Evolutionary conservation across 2,888 invertebrate genomes (phyloP).

Genomic region (Limnephilus marmoratus): DNA sequence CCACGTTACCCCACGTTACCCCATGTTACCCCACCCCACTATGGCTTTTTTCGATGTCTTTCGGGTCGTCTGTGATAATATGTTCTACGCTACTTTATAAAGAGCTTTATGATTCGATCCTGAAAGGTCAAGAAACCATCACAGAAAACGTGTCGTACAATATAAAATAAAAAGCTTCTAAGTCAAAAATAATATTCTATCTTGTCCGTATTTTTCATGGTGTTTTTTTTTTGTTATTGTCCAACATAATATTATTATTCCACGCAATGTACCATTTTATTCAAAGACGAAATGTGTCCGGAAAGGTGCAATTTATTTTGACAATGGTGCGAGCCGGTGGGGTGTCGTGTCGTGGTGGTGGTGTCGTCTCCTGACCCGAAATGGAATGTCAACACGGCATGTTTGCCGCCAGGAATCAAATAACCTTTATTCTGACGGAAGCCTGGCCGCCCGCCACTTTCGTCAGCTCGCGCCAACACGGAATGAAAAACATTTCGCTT

Average conservation of each 20-base stretch:
- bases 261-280: background rate
- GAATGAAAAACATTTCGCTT: constrained; percentile 36
- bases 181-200: background rate
- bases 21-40: too few relatives aligned
- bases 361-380: constrained; percentile 51
- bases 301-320: constrained; percentile 61
- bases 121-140: background rate
- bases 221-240: background rate
- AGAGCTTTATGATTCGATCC: background rate
- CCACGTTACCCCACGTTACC: too few relatives aligned
- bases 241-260: background rate
- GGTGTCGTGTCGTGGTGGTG: background rate
- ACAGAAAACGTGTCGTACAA: background rate
- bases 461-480: constrained; percentile 12
- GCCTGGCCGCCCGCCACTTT: constrained; percentile 32
- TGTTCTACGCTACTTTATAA: background rate
- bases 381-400: constrained; percentile 65
- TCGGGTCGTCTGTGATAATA: too few relatives aligned
- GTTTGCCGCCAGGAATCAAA: constrained; percentile 64
- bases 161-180: background rate
- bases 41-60: too few relatives aligned
- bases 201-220: background rate
- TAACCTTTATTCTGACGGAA: constrained; percentile 61
- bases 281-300: constrained; percentile 45
- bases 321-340: constrained; percentile 47